phyloP scores from a whole-genome alignment of 2,888 invertebrate genomes.

The Bhutanitis thaidina region DNA sequence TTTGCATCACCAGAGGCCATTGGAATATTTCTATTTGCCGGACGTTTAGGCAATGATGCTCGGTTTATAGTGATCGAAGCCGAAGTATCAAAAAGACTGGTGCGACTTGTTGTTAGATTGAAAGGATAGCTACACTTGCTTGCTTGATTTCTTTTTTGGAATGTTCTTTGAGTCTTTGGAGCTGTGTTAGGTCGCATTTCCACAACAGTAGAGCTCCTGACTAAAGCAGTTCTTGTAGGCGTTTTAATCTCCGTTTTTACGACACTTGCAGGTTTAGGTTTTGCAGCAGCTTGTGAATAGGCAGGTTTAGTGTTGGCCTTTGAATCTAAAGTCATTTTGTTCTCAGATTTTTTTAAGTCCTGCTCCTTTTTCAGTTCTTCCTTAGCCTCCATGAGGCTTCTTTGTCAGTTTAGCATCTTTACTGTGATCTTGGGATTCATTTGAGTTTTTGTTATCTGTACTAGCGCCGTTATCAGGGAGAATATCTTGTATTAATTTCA shows the following conservation, averaged over 20 bases:
- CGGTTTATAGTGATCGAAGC: constrained; percentile 35
- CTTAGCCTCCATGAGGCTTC: constrained; percentile 13
- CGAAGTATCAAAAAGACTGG: constrained; percentile 61
- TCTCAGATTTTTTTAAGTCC: constrained; percentile 39
- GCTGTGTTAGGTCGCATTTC: constrained; percentile 55
- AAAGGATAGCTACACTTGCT: constrained; percentile 75
- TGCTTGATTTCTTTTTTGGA: constrained; percentile 53
- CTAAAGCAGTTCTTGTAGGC: constrained; percentile 42
- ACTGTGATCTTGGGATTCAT: constrained; percentile 1
- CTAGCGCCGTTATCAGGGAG: not conserved
- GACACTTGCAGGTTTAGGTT: constrained; percentile 55
- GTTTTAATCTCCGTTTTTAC: constrained; percentile 57
- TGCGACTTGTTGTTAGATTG: constrained; percentile 70
- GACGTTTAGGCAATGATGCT: constrained; percentile 37
- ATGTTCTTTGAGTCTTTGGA: constrained; percentile 43
- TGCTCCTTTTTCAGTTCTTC: constrained; percentile 36
- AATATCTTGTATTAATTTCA: not conserved
- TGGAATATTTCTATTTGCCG: constrained; percentile 41
- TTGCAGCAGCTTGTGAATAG: constrained; percentile 75
- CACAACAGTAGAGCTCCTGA: constrained; percentile 68
- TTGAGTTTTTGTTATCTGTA: not conserved
- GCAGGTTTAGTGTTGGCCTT: constrained; percentile 55
- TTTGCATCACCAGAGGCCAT: constrained; percentile 59
- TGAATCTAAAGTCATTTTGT: constrained; percentile 36
- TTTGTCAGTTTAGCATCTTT: constrained; percentile 20